Base-by-base conservation (phyloP, 2,888 invertebrate genomes). In the Himalopsyche japonica region DNA sequence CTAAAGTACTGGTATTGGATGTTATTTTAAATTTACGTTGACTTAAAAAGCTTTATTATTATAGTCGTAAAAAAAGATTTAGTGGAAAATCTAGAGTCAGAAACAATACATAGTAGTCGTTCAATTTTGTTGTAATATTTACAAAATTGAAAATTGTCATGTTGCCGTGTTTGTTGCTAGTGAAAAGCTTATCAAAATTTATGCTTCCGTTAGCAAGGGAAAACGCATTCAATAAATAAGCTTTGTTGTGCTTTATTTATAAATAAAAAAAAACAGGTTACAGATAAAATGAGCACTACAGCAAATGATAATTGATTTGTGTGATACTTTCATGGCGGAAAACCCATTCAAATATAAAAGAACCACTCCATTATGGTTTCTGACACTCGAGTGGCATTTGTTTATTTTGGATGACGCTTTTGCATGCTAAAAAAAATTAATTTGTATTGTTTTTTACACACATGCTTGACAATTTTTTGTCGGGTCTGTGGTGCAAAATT, bases 141-240 rank as follows among this genome's bases (percentile, higher is more conserved):
- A 64, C 81, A 81, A 81, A 81, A 70, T 32, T 81, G 32, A 34
- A 32, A 70, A 81, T 64, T 64, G 81, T 64, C 64, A 32, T 27
- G n/a, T 77, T 81, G 32, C 30, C 47, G 49, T 37, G 70, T 70
- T 70, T 30, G 70, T 70, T 70, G 27, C 12, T 70, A 30, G 70
- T 70, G 70, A 70, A 70, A 70, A 48, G 82, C 82, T 82, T 82
- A 82, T 82, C 82, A 48, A 78, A 82, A 78, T 82, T 78, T 82
- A 82, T 82, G 82, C 49, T 82, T 82, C 82, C 82, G 78, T 20
- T 30, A 37, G 43, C 24, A 70, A 43, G 32, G 81, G 76, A 47
- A 76, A 76, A 76, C 57, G 6, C 30, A 49, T 48, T 82, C 82
- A 82, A 82, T 82, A 82, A 82, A 82, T 82, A 82, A 78, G 30